Base-by-base conservation (phyloP, 2,113 vertebrate species). In the Bolborhynchus lineola region DNA sequence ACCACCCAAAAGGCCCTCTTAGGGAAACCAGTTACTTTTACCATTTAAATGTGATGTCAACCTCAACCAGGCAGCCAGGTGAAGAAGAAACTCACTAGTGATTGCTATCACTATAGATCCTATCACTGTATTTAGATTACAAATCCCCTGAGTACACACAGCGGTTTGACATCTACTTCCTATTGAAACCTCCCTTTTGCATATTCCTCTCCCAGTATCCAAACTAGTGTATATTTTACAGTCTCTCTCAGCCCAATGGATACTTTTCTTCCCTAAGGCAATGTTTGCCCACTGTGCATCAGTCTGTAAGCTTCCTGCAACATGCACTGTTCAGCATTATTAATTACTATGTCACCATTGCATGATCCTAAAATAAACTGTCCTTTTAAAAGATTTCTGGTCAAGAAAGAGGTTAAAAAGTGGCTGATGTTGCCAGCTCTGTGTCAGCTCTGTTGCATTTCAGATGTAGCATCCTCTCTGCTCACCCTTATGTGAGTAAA, bases 311-410 rank as follows among this genome's bases (percentile, higher is more conserved):
- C 80, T 23, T 39, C 49, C 28, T 47, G 17, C 20, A 42, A 13
- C 25, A 5, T 0, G 23, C 9, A 12, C 1, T 31, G 26, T 4
- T 49, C 47, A 71, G 60, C 52, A 12, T 13, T 35, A 1, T 8
- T 10, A 13, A 47, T 14, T 24, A 71, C 44, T 15, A 52, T 25
- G 15, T 39, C 33, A 39, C 6, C 29, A 37, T 0, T n/a, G 37
- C 13, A 5, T 8, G 26, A 15, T 80, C 82, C 88, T 31, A 49
- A 63, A 91, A 62, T 2, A 63, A 53, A 82, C 25, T 3, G 10
- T 31, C 44, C 35, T 70, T 90, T 89, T n/a, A 59, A 52, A 62
- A 87, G 65, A 26, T 31, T 5, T 68, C 53, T 14, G 14, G 42
- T 28, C 47, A 59, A 68, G 76, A 94, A 52, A 81, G 6, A 25